Evolutionary conservation across 2,888 invertebrate genomes (phyloP).

Genomic region (Lutraria lutraria): DNA sequence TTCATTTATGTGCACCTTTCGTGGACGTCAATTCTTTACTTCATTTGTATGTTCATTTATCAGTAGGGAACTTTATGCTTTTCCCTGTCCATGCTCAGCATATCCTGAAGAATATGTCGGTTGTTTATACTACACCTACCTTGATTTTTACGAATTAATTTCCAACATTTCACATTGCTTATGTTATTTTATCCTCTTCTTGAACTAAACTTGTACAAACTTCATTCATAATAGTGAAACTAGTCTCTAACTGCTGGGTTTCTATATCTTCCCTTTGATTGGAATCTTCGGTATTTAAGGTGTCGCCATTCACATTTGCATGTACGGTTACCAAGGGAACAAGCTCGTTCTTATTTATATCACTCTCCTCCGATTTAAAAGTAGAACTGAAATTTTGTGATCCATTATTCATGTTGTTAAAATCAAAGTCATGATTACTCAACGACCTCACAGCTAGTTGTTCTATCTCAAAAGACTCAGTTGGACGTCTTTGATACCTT

Average conservation of each 20-base stretch:
- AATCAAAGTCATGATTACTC: not conserved
- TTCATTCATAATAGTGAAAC: not conserved
- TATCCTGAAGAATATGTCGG: not conserved
- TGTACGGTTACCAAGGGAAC: conserved; percentile 37
- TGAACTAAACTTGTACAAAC: not conserved
- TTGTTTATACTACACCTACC: not conserved
- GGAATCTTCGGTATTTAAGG: not conserved
- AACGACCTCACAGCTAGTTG: not conserved
- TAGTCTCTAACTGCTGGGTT: not conserved
- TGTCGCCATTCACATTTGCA: not conserved
- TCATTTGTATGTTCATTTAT: no score
- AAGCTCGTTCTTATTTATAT: conserved; percentile 55
- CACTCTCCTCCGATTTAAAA: conserved; percentile 46
- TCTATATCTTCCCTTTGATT: not conserved
- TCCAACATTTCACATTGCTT: not conserved
- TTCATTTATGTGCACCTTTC: no score
- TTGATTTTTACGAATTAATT: not conserved
- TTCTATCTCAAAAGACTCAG: not conserved
- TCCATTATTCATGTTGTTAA: not conserved
- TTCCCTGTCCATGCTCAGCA: not conserved
- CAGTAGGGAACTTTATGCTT: no score
- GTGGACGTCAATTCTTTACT: no score
- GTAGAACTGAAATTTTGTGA: not conserved
- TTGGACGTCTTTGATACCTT: not conserved
- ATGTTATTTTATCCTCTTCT: not conserved